phyloP scores from a whole-genome alignment of 2,888 invertebrate species.

The Cheilosia soror region DNA sequence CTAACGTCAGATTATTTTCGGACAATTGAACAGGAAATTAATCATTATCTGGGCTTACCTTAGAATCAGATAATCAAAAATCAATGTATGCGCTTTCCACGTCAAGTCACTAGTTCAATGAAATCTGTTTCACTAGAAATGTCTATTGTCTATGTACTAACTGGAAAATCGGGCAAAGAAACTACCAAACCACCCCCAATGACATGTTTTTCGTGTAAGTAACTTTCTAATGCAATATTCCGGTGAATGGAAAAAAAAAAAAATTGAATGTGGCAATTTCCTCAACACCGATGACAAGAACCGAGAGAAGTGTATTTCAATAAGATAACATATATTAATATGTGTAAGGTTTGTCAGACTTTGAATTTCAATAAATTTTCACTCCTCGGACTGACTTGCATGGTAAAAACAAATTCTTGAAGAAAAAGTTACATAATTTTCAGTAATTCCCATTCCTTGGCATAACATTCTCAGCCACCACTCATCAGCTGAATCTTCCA shows the following conservation, averaged over 20 bases:
- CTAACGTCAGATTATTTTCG: conserved; percentile 4
- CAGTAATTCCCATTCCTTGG: conserved; percentile 14
- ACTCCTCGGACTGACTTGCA: conserved; percentile 33
- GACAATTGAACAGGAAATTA: conserved; percentile 60
- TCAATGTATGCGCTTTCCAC: conserved; percentile 68
- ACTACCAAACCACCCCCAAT: conserved; percentile 27
- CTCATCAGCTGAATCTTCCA: conserved; percentile 5
- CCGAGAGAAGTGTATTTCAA: conserved; percentile 24
- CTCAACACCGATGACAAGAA: neutral
- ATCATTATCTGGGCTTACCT: conserved; percentile 41
- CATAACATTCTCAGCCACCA: conserved; percentile 25
- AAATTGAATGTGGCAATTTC: conserved; percentile 30
- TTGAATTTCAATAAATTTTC: conserved; percentile 43
- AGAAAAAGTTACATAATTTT: conserved; percentile 36
- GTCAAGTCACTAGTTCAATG: conserved; percentile 17
- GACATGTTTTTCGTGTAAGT: conserved; percentile 33
- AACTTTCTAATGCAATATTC: conserved; percentile 45
- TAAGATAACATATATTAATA: conserved; percentile 6
- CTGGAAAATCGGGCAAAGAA: conserved; percentile 17
- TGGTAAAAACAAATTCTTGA: conserved; percentile 17
- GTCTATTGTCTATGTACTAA: conserved; percentile 17
- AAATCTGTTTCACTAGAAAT: conserved; percentile 54
- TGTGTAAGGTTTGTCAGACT: neutral
- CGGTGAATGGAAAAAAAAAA: conserved; percentile 32
- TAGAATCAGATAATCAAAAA: conserved; percentile 43